Percentiles rank a stretch among this genome's conserved stretches.
These are phyloP conservation scores for Cheirogaleus medius DNA, from an alignment of 2,113 vertebrate species.

Conservation along the genomic window DNA sequence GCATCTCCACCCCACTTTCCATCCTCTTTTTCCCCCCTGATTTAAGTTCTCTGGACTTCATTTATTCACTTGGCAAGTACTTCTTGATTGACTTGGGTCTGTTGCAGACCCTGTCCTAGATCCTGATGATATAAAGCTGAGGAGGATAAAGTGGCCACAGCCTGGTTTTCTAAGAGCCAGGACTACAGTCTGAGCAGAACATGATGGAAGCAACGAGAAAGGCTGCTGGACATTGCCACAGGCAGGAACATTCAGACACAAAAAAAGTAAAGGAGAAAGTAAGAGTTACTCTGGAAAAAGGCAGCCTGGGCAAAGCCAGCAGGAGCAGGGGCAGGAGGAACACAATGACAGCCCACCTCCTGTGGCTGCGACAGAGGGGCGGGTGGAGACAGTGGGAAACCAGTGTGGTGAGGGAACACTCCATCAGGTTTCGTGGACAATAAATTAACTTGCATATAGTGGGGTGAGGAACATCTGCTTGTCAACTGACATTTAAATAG, in stretches of 20 bases:
- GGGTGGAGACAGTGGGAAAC: background rate
- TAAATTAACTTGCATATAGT: conserved; percentile 67
- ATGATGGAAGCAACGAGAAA: background rate
- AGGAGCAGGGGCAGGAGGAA: background rate
- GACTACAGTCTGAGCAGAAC: background rate
- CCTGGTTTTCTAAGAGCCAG: background rate
- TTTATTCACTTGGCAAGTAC: background rate
- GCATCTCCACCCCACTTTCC: background rate
- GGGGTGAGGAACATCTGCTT: conserved; percentile 73
- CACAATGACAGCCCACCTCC: background rate
- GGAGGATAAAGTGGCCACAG: background rate
- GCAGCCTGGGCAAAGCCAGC: background rate
- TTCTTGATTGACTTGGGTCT: background rate
- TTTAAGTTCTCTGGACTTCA: background rate
- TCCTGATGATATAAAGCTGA: background rate
- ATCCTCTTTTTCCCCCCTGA: background rate
- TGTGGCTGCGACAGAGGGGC: background rate
- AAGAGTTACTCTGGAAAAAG: background rate
- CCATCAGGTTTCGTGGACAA: conserved; percentile 48
- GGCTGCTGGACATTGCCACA: background rate
- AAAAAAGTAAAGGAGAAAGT: background rate
- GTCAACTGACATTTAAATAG: conserved; percentile 84
- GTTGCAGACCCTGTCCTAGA: background rate
- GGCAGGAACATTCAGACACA: background rate
- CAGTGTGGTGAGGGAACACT: background rate